Conservation (phyloP, 2,888 invertebrate genomes). For the Carterocephalus palaemon region DNA sequence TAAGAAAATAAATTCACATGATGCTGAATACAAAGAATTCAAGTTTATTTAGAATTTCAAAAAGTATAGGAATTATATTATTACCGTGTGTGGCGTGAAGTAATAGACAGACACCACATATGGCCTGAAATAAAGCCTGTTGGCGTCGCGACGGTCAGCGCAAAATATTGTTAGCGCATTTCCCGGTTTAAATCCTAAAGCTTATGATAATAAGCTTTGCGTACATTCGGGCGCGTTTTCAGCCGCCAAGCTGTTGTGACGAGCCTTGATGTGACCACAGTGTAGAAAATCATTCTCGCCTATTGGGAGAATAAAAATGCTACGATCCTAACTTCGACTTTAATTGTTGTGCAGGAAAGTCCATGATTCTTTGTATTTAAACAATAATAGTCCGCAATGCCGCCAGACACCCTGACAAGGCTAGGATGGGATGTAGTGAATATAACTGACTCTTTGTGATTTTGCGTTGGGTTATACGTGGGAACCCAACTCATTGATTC, state of each 20-base stretch:
- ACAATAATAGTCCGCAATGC: conserved; percentile 34
- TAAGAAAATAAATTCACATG: no score
- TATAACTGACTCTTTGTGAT: conserved; percentile 36
- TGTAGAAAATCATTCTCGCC: conserved; percentile 15
- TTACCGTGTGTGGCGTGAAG: conserved; percentile 5
- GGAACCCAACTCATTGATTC: conserved; percentile 33
- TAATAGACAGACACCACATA: conserved; percentile 19
- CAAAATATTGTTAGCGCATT: conserved; percentile 34
- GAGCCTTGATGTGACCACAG: conserved; percentile 18
- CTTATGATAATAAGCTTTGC: conserved; percentile 35
- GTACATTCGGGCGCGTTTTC: conserved; percentile 24
- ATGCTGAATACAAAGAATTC: no score
- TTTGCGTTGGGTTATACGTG: conserved; percentile 34
- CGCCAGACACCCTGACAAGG: conserved; percentile 37
- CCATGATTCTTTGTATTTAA: conserved; percentile 20
- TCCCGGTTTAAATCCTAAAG: conserved; percentile 34
- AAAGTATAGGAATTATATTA: conserved; percentile 11
- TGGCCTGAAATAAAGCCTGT: conserved; percentile 12
- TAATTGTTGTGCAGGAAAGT: background rate
- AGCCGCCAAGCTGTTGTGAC: conserved; percentile 7
- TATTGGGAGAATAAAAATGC: conserved; percentile 11
- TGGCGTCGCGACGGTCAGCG: conserved; percentile 26
- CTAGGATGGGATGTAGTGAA: conserved; percentile 41
- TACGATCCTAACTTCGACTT: conserved; percentile 4
- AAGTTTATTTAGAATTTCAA: no score